Percentiles rank a stretch among this genome's conserved stretches.
Conservation (phyloP, 2,888 invertebrate genomes). For the Didymodactylos carnosus region DNA sequence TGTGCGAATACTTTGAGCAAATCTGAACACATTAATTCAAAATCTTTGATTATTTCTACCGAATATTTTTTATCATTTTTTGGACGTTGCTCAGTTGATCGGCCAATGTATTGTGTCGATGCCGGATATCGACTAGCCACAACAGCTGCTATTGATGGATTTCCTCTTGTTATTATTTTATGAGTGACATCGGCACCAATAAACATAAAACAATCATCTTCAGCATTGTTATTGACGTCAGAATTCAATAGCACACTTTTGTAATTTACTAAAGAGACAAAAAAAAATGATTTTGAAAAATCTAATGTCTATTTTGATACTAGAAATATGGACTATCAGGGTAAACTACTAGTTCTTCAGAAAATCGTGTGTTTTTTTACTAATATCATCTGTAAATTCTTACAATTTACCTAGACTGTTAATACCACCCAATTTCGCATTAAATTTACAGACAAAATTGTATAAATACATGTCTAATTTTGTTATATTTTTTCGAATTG, state of each 20-base stretch:
- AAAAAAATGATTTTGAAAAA: no score
- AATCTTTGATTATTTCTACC: not conserved
- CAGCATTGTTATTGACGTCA: no score
- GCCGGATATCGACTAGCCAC: not conserved
- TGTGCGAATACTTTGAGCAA: not conserved
- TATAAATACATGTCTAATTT: not conserved
- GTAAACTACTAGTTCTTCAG: no score
- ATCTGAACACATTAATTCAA: not conserved
- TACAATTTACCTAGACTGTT: no score
- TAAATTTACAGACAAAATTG: not conserved
- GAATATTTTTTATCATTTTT: not conserved
- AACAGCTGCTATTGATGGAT: not conserved
- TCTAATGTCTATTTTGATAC: no score
- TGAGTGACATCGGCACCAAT: not conserved
- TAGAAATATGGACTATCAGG: no score
- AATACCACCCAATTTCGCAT: not conserved
- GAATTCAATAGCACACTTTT: no score
- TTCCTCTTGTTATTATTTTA: not conserved
- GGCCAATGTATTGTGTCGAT: not conserved
- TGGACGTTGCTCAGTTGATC: not conserved
- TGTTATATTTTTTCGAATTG: not conserved
- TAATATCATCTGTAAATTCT: no score
- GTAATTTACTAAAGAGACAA: no score
- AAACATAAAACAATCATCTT: not conserved
- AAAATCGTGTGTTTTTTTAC: no score